phyloP scores from a whole-genome alignment of 1,140 invertebrate species.

The Drosophila auraria region DNA sequence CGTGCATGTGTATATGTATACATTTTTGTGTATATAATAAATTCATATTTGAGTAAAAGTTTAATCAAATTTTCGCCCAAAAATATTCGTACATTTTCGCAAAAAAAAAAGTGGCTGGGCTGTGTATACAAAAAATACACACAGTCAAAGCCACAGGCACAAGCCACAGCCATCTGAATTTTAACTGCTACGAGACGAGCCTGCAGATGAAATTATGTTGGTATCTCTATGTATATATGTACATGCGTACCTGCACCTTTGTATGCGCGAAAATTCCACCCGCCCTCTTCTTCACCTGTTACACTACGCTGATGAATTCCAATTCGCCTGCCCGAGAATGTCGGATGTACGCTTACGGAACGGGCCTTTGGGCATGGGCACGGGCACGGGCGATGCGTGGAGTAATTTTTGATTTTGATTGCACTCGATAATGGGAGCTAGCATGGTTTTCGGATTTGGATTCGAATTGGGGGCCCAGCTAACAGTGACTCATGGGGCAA shows the following conservation, averaged over 20 bases:
- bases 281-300: slow-evolving; percentile 75
- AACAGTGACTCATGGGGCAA: slow-evolving; percentile 34
- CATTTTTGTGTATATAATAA: slow-evolving; percentile 47
- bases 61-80: slow-evolving; percentile 55
- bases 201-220: slow-evolving; percentile 59
- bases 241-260: slow-evolving; percentile 50
- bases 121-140: slow-evolving; percentile 25
- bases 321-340: slow-evolving; percentile 28
- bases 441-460: slow-evolving; percentile 34
- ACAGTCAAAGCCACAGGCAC: slow-evolving; percentile 2
- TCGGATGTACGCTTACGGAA: slow-evolving; percentile 25
- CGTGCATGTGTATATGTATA: slow-evolving; percentile 29
- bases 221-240: slow-evolving; percentile 50
- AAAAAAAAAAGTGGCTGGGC: slow-evolving; percentile 6
- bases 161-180: slow-evolving; percentile 15
- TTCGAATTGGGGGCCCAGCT: slow-evolving; percentile 14
- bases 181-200: slow-evolving; percentile 35
- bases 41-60: slow-evolving; percentile 51
- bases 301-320: slow-evolving; percentile 56
- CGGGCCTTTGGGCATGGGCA: slow-evolving; percentile 8
- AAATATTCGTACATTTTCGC: slow-evolving; percentile 34
- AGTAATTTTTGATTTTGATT: slow-evolving; percentile 50
- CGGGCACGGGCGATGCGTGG: slow-evolving; percentile 33
- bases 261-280: slow-evolving; percentile 65
- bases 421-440: slow-evolving; percentile 26